A percentile compares a stretch with the other conserved stretches of the same genome.
Conservation (phyloP, 1,140 invertebrate genomes). For the Battus philenor region DNA sequence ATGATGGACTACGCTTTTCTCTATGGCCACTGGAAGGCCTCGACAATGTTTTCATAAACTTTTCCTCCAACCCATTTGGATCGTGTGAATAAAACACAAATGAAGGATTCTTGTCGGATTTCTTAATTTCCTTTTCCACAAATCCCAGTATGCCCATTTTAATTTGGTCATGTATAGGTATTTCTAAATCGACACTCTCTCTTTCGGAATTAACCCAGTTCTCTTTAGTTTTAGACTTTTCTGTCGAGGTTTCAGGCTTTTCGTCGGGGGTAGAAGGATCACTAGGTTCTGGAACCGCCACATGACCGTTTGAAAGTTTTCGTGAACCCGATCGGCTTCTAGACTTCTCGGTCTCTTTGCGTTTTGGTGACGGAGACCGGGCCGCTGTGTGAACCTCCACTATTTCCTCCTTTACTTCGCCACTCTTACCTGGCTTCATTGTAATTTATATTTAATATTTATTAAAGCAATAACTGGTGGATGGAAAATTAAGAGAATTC, state of each 20-base stretch:
- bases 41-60: constrained; percentile 60
- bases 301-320: constrained; percentile 61
- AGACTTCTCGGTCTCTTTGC: constrained; percentile 39
- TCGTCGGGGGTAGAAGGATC: constrained; percentile 26
- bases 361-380: constrained; percentile 59
- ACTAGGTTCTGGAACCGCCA: constrained; percentile 25
- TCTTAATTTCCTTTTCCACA: constrained; percentile 78
- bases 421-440: constrained; percentile 66
- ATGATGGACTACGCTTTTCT: constrained; percentile 70
- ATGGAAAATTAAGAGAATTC: constrained; percentile 5
- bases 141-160: constrained; percentile 77
- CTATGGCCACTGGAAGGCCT: constrained; percentile 67
- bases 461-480: no score
- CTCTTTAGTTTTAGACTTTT: constrained; percentile 48
- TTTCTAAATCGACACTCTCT: constrained; percentile 76
- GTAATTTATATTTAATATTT: constrained; percentile 19
- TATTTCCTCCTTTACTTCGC: constrained; percentile 58
- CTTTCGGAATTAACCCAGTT: constrained; percentile 71
- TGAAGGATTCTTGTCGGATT: constrained; percentile 70
- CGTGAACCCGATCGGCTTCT: constrained; percentile 51
- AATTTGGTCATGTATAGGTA: constrained; percentile 75
- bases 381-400: constrained; percentile 55
- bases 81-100: constrained; percentile 73
- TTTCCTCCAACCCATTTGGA: constrained; percentile 68
- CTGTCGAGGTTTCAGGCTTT: constrained; percentile 18